Conservation (phyloP, 2,888 invertebrate species). For the Drosophila mercatorum region DNA sequence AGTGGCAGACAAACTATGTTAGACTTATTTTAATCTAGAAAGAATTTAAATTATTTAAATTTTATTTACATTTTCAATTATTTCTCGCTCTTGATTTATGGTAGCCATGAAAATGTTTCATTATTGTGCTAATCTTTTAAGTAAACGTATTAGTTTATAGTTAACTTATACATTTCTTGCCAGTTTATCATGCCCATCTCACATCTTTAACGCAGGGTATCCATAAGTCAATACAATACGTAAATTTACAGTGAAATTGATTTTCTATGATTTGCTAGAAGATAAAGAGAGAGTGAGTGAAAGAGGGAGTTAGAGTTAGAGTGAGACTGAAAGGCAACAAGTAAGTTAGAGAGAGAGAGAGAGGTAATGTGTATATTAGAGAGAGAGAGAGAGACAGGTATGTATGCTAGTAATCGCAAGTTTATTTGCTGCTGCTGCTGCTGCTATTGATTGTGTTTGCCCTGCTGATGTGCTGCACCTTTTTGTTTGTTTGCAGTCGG, state of each 20-base stretch:
- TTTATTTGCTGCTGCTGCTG: constrained; percentile 30
- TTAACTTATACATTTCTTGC: not conserved
- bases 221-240: constrained; percentile 34
- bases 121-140: too few relatives aligned
- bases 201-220: constrained; percentile 24
- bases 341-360: not conserved
- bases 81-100: too few relatives aligned
- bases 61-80: not conserved
- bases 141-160: too few relatives aligned
- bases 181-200: not conserved
- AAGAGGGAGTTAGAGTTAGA: not conserved
- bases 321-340: not conserved
- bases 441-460: constrained; percentile 46
- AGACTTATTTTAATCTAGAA: not conserved
- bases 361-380: not conserved
- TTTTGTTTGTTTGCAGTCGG: constrained; percentile 40
- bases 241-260: constrained; percentile 51
- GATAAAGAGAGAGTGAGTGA: not conserved
- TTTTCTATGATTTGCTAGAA: constrained; percentile 49
- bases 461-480: constrained; percentile 27
- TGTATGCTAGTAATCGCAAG: constrained; percentile 19
- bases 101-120: too few relatives aligned
- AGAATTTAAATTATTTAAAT: not conserved
- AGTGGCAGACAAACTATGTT: too few relatives aligned
- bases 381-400: not conserved